These are phyloP conservation scores for Bolborhynchus lineola DNA, from an alignment of 2,113 vertebrate species.

Conservation along the genomic window DNA sequence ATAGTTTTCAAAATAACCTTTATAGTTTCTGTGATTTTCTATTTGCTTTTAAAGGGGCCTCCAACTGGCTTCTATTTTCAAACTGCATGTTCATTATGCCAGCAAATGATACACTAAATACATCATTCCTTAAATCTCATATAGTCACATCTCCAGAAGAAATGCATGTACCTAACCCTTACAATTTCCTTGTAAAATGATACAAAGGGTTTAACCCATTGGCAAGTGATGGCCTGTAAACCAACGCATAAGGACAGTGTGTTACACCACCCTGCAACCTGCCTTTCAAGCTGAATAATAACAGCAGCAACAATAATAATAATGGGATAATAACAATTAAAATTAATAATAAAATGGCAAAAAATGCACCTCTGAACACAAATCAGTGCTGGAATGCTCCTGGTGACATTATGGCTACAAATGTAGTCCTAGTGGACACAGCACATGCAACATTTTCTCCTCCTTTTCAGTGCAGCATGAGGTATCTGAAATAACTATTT, in stretches of 20 bases:
- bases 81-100: neutral
- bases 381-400: neutral
- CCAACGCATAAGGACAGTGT: neutral
- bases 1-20: neutral
- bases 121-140: neutral
- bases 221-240: neutral
- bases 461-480: neutral
- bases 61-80: conserved; percentile 29
- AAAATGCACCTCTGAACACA: neutral
- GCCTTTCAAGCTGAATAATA: neutral
- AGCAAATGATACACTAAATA: neutral
- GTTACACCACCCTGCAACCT: neutral
- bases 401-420: neutral
- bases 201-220: neutral
- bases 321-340: neutral
- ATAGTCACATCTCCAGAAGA: neutral
- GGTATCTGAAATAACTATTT: neutral
- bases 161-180: neutral
- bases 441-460: neutral
- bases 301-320: neutral
- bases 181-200: neutral
- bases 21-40: neutral
- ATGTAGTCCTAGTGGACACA: neutral
- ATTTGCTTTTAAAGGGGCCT: neutral
- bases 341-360: neutral